These are phyloP conservation scores for Trichogramma evanescens DNA, from an alignment of 2,888 invertebrate genomes.

Conservation along the genomic window DNA sequence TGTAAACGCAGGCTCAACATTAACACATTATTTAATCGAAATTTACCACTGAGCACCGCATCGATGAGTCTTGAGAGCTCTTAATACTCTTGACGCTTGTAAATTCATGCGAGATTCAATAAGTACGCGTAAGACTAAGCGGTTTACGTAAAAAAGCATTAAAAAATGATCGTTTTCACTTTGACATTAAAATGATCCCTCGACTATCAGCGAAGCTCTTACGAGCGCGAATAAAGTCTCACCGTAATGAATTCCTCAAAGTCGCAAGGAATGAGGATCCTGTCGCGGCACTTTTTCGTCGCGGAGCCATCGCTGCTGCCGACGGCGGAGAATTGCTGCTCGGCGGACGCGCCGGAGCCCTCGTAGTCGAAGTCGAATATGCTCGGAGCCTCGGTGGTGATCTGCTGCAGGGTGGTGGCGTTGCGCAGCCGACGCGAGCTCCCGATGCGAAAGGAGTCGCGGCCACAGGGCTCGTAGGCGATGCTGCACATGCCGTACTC, in stretches of 20 bases:
- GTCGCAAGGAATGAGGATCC: conserved; percentile 75
- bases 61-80: no score
- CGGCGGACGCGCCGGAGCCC: conserved; percentile 44
- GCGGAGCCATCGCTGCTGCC: conserved; percentile 15
- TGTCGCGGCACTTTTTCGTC: conserved; percentile 55
- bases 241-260: conserved; percentile 75
- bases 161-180: no score
- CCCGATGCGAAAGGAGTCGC: conserved; percentile 70
- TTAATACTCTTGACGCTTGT: no score
- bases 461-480: conserved; percentile 68
- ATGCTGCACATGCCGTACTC: conserved; percentile 68
- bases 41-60: no score
- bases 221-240: conserved; percentile 6
- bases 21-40: no score
- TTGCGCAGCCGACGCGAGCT: conserved; percentile 29
- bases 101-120: no score
- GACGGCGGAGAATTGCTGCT: conserved; percentile 45
- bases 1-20: no score
- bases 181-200: no score
- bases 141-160: no score
- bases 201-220: no score
- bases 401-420: neutral
- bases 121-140: no score
- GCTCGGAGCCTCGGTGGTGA: neutral
- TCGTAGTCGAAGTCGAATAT: conserved; percentile 24